Percentiles rank a stretch among this genome's conserved stretches.
Conservation (phyloP, 2,888 invertebrate genomes). For the Eugnorisma glareosa region DNA sequence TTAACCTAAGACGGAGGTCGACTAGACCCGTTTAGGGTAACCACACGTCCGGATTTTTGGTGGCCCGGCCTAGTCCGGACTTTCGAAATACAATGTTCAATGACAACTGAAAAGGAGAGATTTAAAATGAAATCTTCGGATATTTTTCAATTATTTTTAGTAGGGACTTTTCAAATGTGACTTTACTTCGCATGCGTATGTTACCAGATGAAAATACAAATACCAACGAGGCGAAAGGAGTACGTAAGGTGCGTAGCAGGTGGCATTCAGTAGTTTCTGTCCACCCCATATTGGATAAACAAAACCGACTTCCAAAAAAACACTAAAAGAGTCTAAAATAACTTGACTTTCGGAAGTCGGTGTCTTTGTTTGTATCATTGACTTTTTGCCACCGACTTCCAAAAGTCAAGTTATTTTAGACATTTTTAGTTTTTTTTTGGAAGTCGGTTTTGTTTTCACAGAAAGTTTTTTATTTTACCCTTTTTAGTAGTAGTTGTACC, state of each 20-base stretch:
- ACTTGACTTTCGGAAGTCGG: too few relatives aligned
- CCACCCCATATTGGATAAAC: too few relatives aligned
- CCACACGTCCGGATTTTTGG: not conserved
- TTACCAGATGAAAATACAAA: not conserved
- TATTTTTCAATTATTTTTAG: not conserved
- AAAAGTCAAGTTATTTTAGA: too few relatives aligned
- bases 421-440: too few relatives aligned
- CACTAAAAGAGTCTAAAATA: too few relatives aligned
- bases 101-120: not conserved
- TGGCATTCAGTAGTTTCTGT: not conserved
- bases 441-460: too few relatives aligned
- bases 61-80: not conserved
- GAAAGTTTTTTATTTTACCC: too few relatives aligned
- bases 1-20: conserved; percentile 71
- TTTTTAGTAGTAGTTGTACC: too few relatives aligned
- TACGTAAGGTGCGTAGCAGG: not conserved
- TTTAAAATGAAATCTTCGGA: not conserved
- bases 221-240: not conserved
- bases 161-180: not conserved
- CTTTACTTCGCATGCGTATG: not conserved
- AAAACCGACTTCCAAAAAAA: too few relatives aligned
- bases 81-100: not conserved
- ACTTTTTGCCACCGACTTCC: too few relatives aligned
- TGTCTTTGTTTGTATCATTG: too few relatives aligned
- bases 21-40: conserved; percentile 63